Evolutionary conservation across 2,888 invertebrate species (phyloP), one percentile per base, ranked within the genome.

Genomic region (Prostheceraeus crozeri): DNA sequence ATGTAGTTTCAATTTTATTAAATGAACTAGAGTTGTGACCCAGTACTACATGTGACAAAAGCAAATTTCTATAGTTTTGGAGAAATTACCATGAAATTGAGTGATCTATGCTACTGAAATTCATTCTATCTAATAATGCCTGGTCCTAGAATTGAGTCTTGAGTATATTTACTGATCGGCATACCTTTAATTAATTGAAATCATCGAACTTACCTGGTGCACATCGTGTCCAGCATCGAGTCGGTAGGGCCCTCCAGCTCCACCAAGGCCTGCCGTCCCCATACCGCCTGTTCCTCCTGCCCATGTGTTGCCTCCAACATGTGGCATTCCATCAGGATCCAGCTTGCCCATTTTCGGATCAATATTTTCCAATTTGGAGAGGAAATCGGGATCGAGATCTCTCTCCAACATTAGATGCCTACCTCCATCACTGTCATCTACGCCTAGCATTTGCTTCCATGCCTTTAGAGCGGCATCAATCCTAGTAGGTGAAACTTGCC

Each of bases 281-380:
- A 90, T 74, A 21, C 80, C 80, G 45, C 90, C 91, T 8, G 85
- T 87, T 54, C 93, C 93, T 28, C 93, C 91, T 46, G 93, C 91
- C 93, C 94, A 96, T 0, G 86, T 89, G 72, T 90, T 90, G 1
- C 94, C 94, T 28, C 94, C 94, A 36, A 91, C 89, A 77, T 96
- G 94, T 0, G 93, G 91, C 45, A 86, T 83, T 70, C 88, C 87
- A 11, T 86, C 84, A 0, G 86, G 83, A 75, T 93, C 93, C 14
- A 86, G 82, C 76, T 91, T 90, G 1, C 94, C 96, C 73, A 89
- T 85, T 72, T 94, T 96, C 0, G 94, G 93, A 0, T 80, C 80
- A 3, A 83, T 83, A 3, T 84, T 82, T 33, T 10, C 33, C 8
- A 11, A 8, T 33, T 33, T n/a, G n/a, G n/a, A n/a, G n/a, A n/a